Conservation (phyloP, 2,888 invertebrate genomes). For the Cataglyphis livida region DNA sequence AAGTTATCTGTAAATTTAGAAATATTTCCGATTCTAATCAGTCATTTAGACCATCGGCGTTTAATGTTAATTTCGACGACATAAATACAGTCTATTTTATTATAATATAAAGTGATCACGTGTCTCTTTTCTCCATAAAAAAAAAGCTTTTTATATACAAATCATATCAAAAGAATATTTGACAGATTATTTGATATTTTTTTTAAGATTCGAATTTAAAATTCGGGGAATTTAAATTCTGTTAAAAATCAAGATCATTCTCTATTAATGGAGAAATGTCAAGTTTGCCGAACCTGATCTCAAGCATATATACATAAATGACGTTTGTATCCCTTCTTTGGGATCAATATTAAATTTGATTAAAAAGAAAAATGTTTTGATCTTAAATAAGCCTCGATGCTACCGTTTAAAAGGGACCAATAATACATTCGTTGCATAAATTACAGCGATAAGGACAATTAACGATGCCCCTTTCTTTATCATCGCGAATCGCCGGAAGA, state of each 20-base stretch:
- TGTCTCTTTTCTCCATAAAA: neutral
- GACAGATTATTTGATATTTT: neutral
- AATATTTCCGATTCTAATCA: neutral
- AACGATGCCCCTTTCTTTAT: neutral
- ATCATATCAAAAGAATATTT: neutral
- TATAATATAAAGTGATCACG: neutral
- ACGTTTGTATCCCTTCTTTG: neutral
- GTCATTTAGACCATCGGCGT: neutral
- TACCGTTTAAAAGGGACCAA: neutral
- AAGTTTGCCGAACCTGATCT: neutral
- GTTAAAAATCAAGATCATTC: neutral
- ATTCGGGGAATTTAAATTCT: neutral
- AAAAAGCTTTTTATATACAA: neutral
- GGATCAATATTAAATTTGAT: neutral
- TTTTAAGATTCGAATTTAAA: neutral
- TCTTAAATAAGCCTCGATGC: neutral
- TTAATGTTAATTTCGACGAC: neutral
- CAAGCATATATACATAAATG: neutral
- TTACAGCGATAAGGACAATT: neutral
- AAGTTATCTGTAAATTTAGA: neutral
- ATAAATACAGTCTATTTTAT: neutral
- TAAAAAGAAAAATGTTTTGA: neutral
- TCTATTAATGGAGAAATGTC: neutral
- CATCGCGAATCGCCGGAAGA: conserved; percentile 18
- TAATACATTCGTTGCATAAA: conserved; percentile 13